Percentiles rank a stretch among this genome's conserved stretches.
Evolutionary conservation across 2,113 vertebrate species (phyloP).

Genomic region (Physeter macrocephalus): DNA sequence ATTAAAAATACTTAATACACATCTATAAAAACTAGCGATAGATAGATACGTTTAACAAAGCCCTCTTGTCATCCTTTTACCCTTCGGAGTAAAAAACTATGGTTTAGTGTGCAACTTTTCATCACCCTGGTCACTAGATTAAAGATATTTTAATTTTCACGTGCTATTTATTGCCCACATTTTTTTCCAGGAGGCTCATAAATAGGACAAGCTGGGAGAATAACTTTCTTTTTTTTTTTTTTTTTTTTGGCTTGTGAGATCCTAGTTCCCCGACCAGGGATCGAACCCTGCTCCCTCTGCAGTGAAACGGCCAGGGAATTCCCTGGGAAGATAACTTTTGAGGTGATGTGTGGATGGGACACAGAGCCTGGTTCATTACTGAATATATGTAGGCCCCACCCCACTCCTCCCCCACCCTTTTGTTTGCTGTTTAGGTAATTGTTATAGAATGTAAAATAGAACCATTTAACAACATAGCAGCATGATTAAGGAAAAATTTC

Average conservation of each 20-base stretch:
- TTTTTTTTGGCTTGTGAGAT: no score
- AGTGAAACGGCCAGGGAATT: no score
- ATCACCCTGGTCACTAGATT: not conserved
- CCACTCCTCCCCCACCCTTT: fast-evolving
- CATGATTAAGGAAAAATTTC: not conserved
- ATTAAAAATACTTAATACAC: not conserved
- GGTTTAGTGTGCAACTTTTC: not conserved
- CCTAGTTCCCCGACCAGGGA: no score
- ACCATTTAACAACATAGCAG: not conserved
- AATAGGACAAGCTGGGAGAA: not conserved
- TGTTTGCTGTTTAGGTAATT: not conserved
- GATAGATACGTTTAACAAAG: not conserved
- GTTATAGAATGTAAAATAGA: not conserved
- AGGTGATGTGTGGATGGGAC: not conserved
- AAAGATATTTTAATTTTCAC: not conserved
- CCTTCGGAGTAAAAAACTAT: not conserved
- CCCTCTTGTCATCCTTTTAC: not conserved
- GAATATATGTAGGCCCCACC: not conserved
- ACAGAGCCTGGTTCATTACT: not conserved
- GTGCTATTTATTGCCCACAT: not conserved
- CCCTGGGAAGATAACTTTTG: not conserved
- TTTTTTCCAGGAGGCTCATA: not conserved
- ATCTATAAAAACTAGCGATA: not conserved
- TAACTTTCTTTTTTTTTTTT: not conserved
- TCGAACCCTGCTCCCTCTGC: no score